phyloP scores from a whole-genome alignment of 2,113 vertebrate genomes.

The Spilogale gracilis region DNA sequence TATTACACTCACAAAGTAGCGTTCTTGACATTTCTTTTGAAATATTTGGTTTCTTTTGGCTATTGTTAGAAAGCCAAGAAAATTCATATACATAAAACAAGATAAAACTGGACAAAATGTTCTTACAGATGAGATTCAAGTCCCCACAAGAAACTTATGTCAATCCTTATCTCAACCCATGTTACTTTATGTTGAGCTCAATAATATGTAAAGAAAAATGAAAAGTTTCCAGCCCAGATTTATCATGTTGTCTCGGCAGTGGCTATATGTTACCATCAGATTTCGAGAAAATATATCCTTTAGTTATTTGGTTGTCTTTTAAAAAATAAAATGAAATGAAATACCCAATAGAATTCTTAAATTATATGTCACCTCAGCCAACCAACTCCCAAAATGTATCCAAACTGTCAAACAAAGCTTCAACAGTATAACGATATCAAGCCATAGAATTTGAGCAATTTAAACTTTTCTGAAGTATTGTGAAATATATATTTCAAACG shows the following conservation, averaged over 20 bases:
- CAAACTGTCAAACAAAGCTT: neutral
- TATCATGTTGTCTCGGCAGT: neutral
- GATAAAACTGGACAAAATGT: slow-evolving; percentile 38
- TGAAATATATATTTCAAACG: neutral
- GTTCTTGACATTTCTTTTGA: neutral
- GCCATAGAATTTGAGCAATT: neutral
- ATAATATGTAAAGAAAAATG: slow-evolving; percentile 42
- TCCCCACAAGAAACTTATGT: neutral
- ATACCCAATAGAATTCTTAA: neutral
- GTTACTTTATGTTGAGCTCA: slow-evolving; percentile 1
- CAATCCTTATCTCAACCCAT: neutral
- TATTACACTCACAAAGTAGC: neutral
- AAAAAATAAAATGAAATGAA: neutral
- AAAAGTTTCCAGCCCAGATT: neutral
- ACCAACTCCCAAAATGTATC: neutral
- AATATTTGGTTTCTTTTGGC: neutral
- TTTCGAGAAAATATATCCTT: slow-evolving; percentile 48
- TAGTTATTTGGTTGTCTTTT: neutral
- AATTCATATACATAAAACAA: slow-evolving; percentile 33
- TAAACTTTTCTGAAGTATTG: neutral
- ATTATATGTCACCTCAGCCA: neutral
- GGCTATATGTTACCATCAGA: neutral
- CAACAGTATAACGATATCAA: neutral
- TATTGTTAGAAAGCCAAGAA: slow-evolving; percentile 53
- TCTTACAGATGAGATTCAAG: slow-evolving; percentile 22